These are phyloP conservation scores for Serinus canaria DNA, from an alignment of 2,113 vertebrate genomes.

Conservation along the genomic window DNA sequence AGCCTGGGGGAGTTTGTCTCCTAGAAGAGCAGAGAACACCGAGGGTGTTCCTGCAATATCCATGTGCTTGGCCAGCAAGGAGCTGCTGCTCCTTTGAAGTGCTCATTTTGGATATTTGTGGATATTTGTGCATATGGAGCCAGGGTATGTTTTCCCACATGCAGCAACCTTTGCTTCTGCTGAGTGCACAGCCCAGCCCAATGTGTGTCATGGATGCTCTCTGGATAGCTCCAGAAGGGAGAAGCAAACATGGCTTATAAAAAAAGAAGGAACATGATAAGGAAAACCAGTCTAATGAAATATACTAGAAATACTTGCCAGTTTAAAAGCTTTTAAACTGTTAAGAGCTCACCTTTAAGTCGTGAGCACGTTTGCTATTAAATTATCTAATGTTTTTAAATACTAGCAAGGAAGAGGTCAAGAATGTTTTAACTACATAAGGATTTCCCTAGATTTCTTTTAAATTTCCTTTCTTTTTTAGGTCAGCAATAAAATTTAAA, in stretches of 20 bases:
- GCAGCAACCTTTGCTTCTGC: background rate
- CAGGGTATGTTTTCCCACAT: accelerated
- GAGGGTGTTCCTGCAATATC: background rate
- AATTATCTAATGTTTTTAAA: background rate
- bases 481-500: background rate
- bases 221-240: background rate
- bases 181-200: background rate
- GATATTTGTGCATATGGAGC: background rate
- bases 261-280: background rate
- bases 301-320: background rate
- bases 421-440: background rate
- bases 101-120: background rate
- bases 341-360: background rate
- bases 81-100: background rate
- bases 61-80: background rate
- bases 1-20: background rate
- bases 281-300: background rate
- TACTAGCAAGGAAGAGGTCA: background rate
- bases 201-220: background rate
- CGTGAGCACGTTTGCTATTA: background rate
- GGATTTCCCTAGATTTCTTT: background rate
- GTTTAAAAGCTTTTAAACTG: background rate
- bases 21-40: background rate
- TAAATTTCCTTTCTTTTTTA: background rate
- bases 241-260: background rate